Evolutionary conservation across 1,140 invertebrate species (phyloP), one percentile per base, ranked within the genome.

Genomic region (Anthonomus grandis): DNA sequence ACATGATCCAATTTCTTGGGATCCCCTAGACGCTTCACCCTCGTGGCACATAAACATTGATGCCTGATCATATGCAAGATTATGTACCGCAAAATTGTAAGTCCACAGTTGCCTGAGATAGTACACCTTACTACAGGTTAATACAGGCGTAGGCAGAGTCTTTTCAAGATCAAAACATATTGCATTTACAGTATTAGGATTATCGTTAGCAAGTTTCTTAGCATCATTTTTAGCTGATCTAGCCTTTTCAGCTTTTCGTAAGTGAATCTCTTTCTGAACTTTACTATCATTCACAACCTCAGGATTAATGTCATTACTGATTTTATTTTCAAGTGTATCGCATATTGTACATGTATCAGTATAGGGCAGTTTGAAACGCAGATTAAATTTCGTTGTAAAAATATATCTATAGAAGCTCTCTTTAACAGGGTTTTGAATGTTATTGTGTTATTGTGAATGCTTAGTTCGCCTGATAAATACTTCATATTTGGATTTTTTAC

Each of bases 51-150:
- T 48, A 48, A 21, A 59, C 57, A 59, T 46, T 2, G 10, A 12
- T 2, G 4, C 24, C 1, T 13, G 13, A 18, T 34, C 25, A 48
- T 23, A 13, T 3, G 34, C 49, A 13, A 50, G 22, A 46, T 61
- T 42, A 47, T 57, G 46, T 17, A 61, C 47, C 8, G 27, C 41
- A 24, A 61, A 25, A 23, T 49, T 57, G 25, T 61, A 61, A 3
- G 59, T 61, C 53, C 59, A 61, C n/a, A 57, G 42, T 46, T 57
- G 54, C 4, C 54, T 23, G 22, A 57, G 27, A 45, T 61, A 61
- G 19, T 50, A 61, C 2, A 61, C 47, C n/a, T 50, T 61, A 23
- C 44, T 57, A 12, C 24, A 44, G 1, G 54, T 44, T 1, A 61
- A 15, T 9, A 17, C 10, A 12, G 59, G 59, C 17, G 59, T 61